Base-by-base conservation (phyloP, 2,113 vertebrate genomes). In the Dascyllus trimaculatus region DNA sequence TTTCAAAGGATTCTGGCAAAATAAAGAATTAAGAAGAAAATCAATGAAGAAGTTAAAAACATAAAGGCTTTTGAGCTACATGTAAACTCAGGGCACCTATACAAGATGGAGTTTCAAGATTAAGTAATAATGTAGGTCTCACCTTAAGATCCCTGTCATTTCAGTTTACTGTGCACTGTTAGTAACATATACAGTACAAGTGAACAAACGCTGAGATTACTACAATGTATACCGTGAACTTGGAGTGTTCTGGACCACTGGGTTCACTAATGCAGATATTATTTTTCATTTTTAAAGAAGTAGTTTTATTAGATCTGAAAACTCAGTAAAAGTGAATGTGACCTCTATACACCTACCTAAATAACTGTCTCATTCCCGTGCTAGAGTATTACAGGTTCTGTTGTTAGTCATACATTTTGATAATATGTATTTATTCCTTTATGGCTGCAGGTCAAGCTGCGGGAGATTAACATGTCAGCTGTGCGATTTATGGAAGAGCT, bases 401-500 rank as follows among this genome's bases (percentile, higher is more conserved):
- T 35, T 35, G 32, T 35, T 35, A 10, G 32, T 8, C 32, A 35
- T 35, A 35, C 32, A 35, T 8, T 35, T 35, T 35, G 32, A 35
- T 35, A 2, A 35, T 35, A 35, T 82, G 15, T n/a, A 69, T 57
- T 65, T 59, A 2, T 75, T 80, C 18, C 66, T 85, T 71, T 69
- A 9, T 72, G 0, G 5, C 78, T 57, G 35, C 92, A 99, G 98
- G 91, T 92, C 52, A 99, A 98, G 89, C 94, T 97, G 73, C 95
- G 97, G 89, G 98, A 99, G 94, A 96, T 99, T 71, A 98, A 95
- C 81, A 77, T 98, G 62, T 97, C 98, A 4, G 93, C 96, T 0
- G 95, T 99, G 58, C 91, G 97, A 5, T 98, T 99, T 86, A 96
- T 98, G 96, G 98, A 99, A 80, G 98, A 99, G 60, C 93, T 99